phyloP scores from a whole-genome alignment of 2,888 invertebrate genomes.

The Microchrysa polita region DNA sequence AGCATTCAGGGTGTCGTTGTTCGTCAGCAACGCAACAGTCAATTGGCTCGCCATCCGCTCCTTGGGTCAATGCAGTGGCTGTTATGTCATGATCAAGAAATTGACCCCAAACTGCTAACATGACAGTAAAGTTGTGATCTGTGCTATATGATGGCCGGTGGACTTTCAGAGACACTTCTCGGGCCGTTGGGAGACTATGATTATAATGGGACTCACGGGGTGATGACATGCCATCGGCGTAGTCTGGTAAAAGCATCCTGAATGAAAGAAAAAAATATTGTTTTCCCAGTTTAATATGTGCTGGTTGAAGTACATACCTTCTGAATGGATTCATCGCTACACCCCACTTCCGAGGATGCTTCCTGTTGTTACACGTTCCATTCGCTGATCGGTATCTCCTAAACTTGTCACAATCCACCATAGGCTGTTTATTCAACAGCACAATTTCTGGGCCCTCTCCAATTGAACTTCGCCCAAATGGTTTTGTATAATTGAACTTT shows the following conservation, averaged over 20 bases:
- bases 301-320: conserved; percentile 59
- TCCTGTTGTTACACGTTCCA: conserved; percentile 81
- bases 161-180: conserved; percentile 77
- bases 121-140: conserved; percentile 80
- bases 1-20: conserved; percentile 78
- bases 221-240: conserved; percentile 76
- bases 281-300: too few relatives aligned
- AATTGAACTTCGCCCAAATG: conserved; percentile 59
- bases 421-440: conserved; percentile 55
- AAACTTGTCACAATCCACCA: conserved; percentile 62
- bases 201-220: conserved; percentile 71
- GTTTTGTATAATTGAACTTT: conserved; percentile 65
- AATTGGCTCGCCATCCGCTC: conserved; percentile 75
- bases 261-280: conserved; percentile 4
- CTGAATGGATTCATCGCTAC: conserved; percentile 79
- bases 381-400: conserved; percentile 73
- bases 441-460: conserved; percentile 61
- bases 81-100: conserved; percentile 90
- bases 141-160: conserved; percentile 78
- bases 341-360: conserved; percentile 73
- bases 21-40: conserved; percentile 71
- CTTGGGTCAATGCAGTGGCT: conserved; percentile 80
- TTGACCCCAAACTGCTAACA: conserved; percentile 90
- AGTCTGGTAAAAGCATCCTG: conserved; percentile 74
- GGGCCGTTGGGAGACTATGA: conserved; percentile 74